Evolutionary conservation across 1,140 invertebrate genomes (phyloP), one percentile per base, ranked within the genome.

Genomic region (Bombus turneri): DNA sequence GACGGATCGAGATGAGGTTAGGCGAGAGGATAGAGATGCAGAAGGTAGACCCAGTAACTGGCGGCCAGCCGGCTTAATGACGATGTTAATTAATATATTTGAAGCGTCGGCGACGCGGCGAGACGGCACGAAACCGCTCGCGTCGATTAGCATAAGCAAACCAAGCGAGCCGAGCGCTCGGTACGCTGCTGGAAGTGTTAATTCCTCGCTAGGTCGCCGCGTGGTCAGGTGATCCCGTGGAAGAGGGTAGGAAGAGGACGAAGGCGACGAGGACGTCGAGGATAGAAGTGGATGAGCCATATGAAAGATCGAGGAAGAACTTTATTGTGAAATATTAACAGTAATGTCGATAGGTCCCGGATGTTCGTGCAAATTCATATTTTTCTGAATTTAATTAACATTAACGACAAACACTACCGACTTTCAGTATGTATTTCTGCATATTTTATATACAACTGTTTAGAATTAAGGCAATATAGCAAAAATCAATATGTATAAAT

Each of bases 1-100:
- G 77, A 62, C 59, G 73, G 41, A 71, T 22, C 85, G 66, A 37
- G 64, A 25, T 31, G 53, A 43, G 47, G 9, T 41, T 25, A 68
- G 73, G 9, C 10, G 76, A 68, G 47, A 57, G 37, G 31, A 81
- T 8, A 22, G 31, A 53, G 41, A 66, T 47, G 85, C 81, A 73
- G 68, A 69, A 83, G 84, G 53, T 66, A 90, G 74, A 81, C 74
- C 71, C 76, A 79, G 87, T 86, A 91, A 88, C 85, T 86, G 85
- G 73, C 81, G 83, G 86, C 73, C 83, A 75, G 81, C 18, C 71
- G 76, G 77, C 91, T 92, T 92, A 91, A 93, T 93, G 92, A 92
- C 91, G 92, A 93, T 92, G 93, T 93, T 93, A 93, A 93, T 93
- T 93, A 92, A 93, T 93, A 93, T 92, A 93, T 93, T 93, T 91